Conservation (phyloP, 92 coral and sea anemone species). For the Desmophyllum pertusum region DNA sequence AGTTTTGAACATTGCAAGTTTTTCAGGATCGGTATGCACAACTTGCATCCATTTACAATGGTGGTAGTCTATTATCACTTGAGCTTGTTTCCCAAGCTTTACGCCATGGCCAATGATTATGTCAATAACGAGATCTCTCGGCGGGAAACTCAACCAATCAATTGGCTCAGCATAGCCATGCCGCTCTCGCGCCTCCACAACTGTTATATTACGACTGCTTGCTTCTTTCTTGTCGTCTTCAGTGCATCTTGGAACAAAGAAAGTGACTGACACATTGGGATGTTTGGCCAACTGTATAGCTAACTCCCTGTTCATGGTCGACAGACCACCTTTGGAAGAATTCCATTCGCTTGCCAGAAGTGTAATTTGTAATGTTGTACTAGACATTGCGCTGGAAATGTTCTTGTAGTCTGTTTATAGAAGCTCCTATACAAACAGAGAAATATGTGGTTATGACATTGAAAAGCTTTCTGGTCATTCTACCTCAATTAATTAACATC, state of each 20-base stretch:
- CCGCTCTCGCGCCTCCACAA: background rate
- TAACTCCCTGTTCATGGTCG: constrained; percentile 1
- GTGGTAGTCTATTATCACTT: background rate
- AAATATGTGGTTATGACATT: too few species aligned
- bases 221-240: background rate
- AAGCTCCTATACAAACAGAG: background rate
- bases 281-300: background rate
- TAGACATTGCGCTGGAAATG: background rate
- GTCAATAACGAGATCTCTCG: background rate
- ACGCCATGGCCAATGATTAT: constrained; percentile 26
- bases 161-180: constrained; percentile 17
- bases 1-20: constrained; percentile 21
- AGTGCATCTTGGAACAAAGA: background rate
- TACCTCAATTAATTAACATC: too few species aligned
- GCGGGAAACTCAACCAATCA: constrained; percentile 3
- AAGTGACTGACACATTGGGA: background rate
- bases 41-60: background rate
- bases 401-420: background rate
- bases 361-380: background rate
- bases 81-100: constrained; percentile 22
- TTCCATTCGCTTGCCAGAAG: background rate
- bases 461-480: too few species aligned
- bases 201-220: background rate
- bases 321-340: background rate
- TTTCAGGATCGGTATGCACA: constrained; percentile 11